These are phyloP conservation scores for Crioceris asparagi DNA, from an alignment of 2,888 invertebrate species.

Conservation along the genomic window DNA sequence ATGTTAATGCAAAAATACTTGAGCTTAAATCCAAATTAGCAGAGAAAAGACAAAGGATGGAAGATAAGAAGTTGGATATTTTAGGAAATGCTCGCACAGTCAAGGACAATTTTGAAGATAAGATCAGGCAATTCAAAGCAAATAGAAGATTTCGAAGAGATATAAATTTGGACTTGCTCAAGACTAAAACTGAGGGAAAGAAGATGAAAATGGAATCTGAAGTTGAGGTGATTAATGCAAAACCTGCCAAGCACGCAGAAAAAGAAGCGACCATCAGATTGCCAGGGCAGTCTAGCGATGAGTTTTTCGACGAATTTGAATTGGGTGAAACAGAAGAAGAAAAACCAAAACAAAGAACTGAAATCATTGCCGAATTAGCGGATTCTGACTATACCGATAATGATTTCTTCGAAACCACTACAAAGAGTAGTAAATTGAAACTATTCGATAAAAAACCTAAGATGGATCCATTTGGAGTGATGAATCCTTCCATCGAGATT, in stretches of 20 bases:
- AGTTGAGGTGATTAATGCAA: slow-evolving; percentile 1
- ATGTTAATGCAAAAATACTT: slow-evolving; percentile 11
- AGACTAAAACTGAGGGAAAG: slow-evolving; percentile 13
- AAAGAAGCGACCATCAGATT: slow-evolving; percentile 20
- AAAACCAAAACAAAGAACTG: slow-evolving; percentile 7
- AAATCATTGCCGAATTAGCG: slow-evolving; percentile 20
- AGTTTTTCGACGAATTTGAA: slow-evolving; percentile 18
- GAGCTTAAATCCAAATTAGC: too few species aligned
- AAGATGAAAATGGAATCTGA: slow-evolving; percentile 8
- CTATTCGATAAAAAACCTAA: slow-evolving; percentile 13
- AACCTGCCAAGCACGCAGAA: slow-evolving; percentile 13
- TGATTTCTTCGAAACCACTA: slow-evolving; percentile 6
- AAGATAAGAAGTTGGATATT: slow-evolving; percentile 13
- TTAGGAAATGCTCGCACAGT: too few species aligned
- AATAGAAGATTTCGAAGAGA: slow-evolving; percentile 21
- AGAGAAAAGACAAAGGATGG: slow-evolving; percentile 11
- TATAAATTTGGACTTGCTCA: slow-evolving; percentile 30
- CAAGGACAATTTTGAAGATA: slow-evolving; percentile 11
- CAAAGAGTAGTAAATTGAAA: slow-evolving; percentile 8
- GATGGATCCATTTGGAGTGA: slow-evolving; percentile 9
- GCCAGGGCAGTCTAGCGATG: slow-evolving; percentile 21
- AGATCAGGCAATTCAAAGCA: slow-evolving; percentile 9
- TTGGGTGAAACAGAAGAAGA: slow-evolving; percentile 10
- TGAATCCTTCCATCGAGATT: slow-evolving; percentile 7
- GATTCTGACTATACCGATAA: slow-evolving; percentile 14